Evolutionary conservation across 2,113 vertebrate species (phyloP), one percentile per base, ranked within the genome.

Genomic region (Xiphophorus couchianus): DNA sequence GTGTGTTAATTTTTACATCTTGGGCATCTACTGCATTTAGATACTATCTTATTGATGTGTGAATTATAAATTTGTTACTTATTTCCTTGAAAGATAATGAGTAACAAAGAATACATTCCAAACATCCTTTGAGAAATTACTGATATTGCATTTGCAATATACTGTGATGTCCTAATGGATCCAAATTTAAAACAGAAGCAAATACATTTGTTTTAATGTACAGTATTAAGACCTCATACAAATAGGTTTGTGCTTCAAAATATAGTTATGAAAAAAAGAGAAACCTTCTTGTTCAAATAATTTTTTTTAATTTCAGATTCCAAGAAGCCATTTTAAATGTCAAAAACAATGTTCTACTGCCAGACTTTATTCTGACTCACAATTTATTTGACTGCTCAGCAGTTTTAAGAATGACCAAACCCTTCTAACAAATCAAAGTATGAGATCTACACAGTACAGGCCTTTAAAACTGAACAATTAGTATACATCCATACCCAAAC

Each of bases 301-400:
- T 65, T 67, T 6, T 62, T 62, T 78, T 74, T n/a, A 39, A 62
- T 83, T 85, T 82, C 27, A 85, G 30, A 48, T 31, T 87, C 74
- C 48, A 72, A 73, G 62, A 31, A 88, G 63, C 74, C 39, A 13
- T 4, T 58, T 73, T 62, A 27, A 69, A 35, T 27, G 25, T 70
- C 28, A 63, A 67, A 62, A 75, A 73, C 13, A n/a, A 73, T 35
- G 25, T 17, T 62, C 39, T 60, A 66, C 54, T 66, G 28, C 54
- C 22, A 44, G 51, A 61, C 28, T 65, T 64, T 3, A 28, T 37
- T 71, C 62, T 80, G 73, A 82, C 67, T 69, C 70, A 37, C 7
- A 62, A 66, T 80, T 81, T 72, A 77, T 51, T 81, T 67, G 81
- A 65, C 70, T 44, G 79, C 62, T 68, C 37, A 4, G 54, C 74